Base-by-base conservation (phyloP, 2,888 invertebrate genomes). In the Salticus scenicus region DNA sequence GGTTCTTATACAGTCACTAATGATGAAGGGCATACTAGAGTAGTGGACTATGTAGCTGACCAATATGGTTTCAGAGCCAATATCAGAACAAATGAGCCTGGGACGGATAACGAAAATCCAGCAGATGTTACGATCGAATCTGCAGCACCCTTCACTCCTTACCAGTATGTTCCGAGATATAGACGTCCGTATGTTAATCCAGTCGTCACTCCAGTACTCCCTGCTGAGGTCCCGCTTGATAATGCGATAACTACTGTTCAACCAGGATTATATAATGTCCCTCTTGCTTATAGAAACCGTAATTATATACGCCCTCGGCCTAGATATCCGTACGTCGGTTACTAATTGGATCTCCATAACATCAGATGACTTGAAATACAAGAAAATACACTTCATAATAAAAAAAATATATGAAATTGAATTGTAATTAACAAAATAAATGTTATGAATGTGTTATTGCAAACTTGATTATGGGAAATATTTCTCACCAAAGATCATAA, bases 1-100 rank as follows among this genome's bases (percentile, higher is more conserved):
- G 87, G 87, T 17, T 82, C 82, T 20, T 87, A 87, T 72, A 71
- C 78, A n/a, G 47, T 87, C 17, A 82, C 82, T 64, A 82, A 87
- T 57, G 87, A 82, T 14, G 81, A 86, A 31, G 86, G 82, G 1
- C 85, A 79, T 31, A 74, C 63, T 33, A 67, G 84, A 20, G 71
- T 86, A 0, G 82, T 87, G 0, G 82, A 82, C n/a, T 86, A 86
- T 41, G 75, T 82, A 4, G 82, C 81, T 0, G 87, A 82, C 57
- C 30, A 75, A 31, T 76, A 37, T 1, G 87, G 87, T 24, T 84
- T 87, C 66, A 57, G 78, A 30, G 85, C 87, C 20, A 70, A 37
- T 57, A 76, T 77, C 42, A 47, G 74, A 37, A 88, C 84, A 69
- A 81, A 81, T 33, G 86, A 86, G 31, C 85, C 82, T 12, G 87